phyloP scores from a whole-genome alignment of 2,888 invertebrate genomes.

The Aphodius granarius region DNA sequence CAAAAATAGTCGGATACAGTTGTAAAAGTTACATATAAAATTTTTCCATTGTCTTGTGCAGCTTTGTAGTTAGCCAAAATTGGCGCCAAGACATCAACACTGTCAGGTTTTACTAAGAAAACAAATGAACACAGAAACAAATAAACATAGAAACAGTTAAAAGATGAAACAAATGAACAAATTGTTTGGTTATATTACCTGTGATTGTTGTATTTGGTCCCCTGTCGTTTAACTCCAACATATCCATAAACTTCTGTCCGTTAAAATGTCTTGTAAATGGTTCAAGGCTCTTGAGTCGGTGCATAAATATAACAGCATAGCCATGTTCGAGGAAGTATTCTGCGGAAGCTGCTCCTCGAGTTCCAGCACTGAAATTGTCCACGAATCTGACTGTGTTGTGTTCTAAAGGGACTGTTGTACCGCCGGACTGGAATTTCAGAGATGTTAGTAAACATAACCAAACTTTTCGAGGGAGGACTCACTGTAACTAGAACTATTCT shows the following conservation, averaged over 20 bases:
- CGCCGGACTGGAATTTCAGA: constrained; percentile 75
- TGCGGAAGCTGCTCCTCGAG: constrained; percentile 90
- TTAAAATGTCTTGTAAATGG: constrained; percentile 90
- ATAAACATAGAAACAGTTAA: constrained; percentile 1
- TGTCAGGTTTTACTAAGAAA: constrained; percentile 68
- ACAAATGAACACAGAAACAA: constrained; percentile 1
- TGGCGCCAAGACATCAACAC: constrained; percentile 71
- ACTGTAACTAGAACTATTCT: constrained; percentile 81
- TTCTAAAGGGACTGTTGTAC: constrained; percentile 95
- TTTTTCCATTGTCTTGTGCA: constrained; percentile 71
- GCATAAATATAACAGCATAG: constrained; percentile 93
- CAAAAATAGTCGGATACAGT: constrained; percentile 91
- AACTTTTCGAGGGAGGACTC: constrained; percentile 48
- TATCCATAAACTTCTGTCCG: constrained; percentile 76
- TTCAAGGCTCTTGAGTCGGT: constrained; percentile 85
- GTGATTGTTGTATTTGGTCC: constrained; percentile 67
- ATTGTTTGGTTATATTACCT: constrained; percentile 51
- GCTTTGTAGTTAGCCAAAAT: constrained; percentile 77
- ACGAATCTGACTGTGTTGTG: constrained; percentile 97
- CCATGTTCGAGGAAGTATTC: constrained; percentile 90
- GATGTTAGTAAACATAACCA: constrained; percentile 35
- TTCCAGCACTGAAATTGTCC: constrained; percentile 98
- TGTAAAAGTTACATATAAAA: constrained; percentile 79
- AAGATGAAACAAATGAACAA: constrained; percentile 1
- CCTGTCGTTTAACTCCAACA: constrained; percentile 69